Base-by-base conservation (phyloP, 2,113 vertebrate genomes). In the Anthoscopus minutus region DNA sequence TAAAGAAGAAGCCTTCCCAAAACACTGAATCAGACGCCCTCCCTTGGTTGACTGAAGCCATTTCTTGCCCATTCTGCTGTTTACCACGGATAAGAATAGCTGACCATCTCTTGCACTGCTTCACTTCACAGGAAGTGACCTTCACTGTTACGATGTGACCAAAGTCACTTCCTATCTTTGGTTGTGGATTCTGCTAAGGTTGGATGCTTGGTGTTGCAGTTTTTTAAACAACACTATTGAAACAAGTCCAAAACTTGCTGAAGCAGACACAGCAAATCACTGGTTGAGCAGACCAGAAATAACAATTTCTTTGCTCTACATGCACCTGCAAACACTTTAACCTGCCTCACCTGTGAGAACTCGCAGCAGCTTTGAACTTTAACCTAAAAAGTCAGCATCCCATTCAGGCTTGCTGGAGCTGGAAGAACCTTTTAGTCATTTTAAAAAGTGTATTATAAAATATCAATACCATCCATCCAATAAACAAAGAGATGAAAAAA, bases 231-330 rank as follows among this genome's bases (percentile, higher is more conserved):
- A 37, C 62, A 70, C 74, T 77, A 50, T 19, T 95, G 90, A 86
- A 82, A 11, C 62, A 89, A 65, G 58, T 80, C 62, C 62, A 60
- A 76, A 94, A 94, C 44, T 73, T 77, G 62, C 58, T 95, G 79
- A 92, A 90, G 76, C 90, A 66, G 47, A 77, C 47, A 57, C 13
- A 80, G 88, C 50, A 92, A 89, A 38, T 87, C 54, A 82, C 91
- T 77, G 87, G 56, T 83, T 94, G 60, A 96, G 50, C 85, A 89
- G 45, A 80, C 15, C 64, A 94, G 79, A 90, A 96, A 95, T 92
- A 95, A 93, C 92, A 92, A 70, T 56, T 70, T 51, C 50, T 80
- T 69, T 93, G 81, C 74, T 89, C 45, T 38, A 35, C 33, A 35
- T 16, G 48, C 51, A 62, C 35, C 51, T 88, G 67, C 47, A 92